phyloP scores from a whole-genome alignment of 1,140 invertebrate species.

The Aphelenchoides avenae region DNA sequence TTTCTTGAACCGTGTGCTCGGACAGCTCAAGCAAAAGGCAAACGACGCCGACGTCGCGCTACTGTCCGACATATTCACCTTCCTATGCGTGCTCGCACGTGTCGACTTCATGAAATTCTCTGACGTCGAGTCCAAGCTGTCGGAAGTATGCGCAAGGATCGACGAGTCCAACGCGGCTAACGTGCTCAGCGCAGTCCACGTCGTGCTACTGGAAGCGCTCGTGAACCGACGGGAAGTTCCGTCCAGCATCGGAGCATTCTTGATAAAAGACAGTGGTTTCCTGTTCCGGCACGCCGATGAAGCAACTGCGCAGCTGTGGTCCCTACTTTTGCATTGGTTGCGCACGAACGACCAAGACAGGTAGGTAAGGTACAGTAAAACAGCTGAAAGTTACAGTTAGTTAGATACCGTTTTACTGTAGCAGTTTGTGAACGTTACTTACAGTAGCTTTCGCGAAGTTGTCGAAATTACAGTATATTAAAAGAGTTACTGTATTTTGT shows the following conservation, averaged over 20 bases:
- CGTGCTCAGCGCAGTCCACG: constrained; percentile 20
- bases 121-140: constrained; percentile 12
- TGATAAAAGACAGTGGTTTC: constrained; percentile 13
- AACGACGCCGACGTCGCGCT: constrained; percentile 19
- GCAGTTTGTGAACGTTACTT: too few relatives aligned
- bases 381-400: too few relatives aligned
- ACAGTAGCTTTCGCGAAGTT: too few relatives aligned
- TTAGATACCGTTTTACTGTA: too few relatives aligned
- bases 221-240: constrained; percentile 2
- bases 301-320: constrained; percentile 10
- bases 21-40: constrained; percentile 19
- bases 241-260: constrained; percentile 5
- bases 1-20: constrained; percentile 17
- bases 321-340: constrained; percentile 11
- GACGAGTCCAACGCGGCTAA: constrained; percentile 17
- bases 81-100: constrained; percentile 13
- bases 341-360: too few relatives aligned
- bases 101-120: constrained; percentile 14
- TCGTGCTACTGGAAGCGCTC: constrained; percentile 16
- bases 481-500: background rate
- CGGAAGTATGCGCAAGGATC: constrained; percentile 10
- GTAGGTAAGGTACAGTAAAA: too few relatives aligned
- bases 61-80: constrained; percentile 19
- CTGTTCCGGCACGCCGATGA: constrained; percentile 1
- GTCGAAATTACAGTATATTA: too few relatives aligned